Evolutionary conservation across 2,888 invertebrate species (phyloP).

Genomic region (Trichopoda pennipes): DNA sequence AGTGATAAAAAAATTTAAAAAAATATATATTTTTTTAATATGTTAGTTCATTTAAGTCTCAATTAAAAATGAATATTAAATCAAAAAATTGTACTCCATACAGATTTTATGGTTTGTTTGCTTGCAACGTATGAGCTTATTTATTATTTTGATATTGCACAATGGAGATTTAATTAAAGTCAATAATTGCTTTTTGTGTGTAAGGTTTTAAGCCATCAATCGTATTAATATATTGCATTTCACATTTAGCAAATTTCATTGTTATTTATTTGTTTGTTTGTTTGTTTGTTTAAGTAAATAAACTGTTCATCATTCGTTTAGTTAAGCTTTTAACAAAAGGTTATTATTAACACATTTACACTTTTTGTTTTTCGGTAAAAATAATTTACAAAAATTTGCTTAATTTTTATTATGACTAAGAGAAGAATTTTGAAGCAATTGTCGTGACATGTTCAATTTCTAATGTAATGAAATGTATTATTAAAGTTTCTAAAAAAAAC

Average conservation of each 20-base stretch:
- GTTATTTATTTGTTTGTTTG: slow-evolving; percentile 6
- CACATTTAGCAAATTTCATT: slow-evolving; percentile 34
- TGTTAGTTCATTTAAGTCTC: slow-evolving; percentile 22
- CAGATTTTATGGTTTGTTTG: slow-evolving; percentile 28
- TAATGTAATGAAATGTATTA: too few relatives aligned
- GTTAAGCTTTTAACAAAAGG: neutral
- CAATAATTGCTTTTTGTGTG: slow-evolving; percentile 1
- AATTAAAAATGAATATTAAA: slow-evolving; percentile 54
- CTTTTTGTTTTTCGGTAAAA: too few relatives aligned
- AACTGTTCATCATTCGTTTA: slow-evolving; percentile 1
- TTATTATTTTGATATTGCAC: slow-evolving; percentile 19
- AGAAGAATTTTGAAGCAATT: too few relatives aligned
- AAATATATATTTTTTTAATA: neutral
- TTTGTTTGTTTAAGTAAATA: slow-evolving; percentile 20
- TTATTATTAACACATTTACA: slow-evolving; percentile 7
- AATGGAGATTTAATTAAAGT: slow-evolving; percentile 5
- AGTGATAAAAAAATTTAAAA: neutral
- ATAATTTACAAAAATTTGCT: too few relatives aligned
- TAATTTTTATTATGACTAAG: too few relatives aligned
- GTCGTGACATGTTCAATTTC: too few relatives aligned
- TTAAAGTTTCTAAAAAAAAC: too few relatives aligned
- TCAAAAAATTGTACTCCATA: slow-evolving; percentile 1
- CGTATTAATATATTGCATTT: slow-evolving; percentile 30
- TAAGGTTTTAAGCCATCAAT: slow-evolving; percentile 26
- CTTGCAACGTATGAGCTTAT: neutral